These are phyloP conservation scores for Rhabdomys pumilio DNA, from an alignment of 2,797 vertebrate species.

Conservation along the genomic window DNA sequence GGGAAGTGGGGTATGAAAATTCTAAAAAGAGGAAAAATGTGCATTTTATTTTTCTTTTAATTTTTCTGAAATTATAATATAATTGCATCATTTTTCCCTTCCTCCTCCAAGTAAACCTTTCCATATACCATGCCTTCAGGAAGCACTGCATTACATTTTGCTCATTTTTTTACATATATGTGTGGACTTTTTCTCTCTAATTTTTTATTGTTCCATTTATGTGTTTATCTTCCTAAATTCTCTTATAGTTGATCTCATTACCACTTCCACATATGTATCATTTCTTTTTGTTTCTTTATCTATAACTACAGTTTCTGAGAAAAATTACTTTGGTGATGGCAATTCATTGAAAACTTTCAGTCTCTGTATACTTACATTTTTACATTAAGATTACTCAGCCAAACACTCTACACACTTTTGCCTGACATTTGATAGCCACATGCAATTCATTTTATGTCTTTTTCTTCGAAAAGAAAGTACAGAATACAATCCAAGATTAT, in stretches of 20 bases:
- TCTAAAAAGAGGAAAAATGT: neutral
- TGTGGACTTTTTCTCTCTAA: neutral
- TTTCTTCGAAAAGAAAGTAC: neutral
- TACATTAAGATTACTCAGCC: too few relatives aligned
- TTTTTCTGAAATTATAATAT: neutral
- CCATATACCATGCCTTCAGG: too few relatives aligned
- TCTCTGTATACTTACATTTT: too few relatives aligned
- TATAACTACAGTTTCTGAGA: neutral
- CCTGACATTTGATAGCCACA: neutral
- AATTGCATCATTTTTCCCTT: neutral
- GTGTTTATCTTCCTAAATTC: too few relatives aligned
- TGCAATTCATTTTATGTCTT: neutral
- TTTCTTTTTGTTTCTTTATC: neutral
- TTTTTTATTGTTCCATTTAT: neutral
- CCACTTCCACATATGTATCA: neutral
- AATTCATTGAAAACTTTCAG: neutral
- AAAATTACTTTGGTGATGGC: neutral
- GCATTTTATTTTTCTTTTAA: neutral
- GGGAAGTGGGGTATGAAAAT: conserved; percentile 29
- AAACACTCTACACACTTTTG: neutral
- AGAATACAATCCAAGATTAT: neutral
- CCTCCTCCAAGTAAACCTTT: neutral
- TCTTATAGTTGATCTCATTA: neutral
- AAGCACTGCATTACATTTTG: too few relatives aligned
- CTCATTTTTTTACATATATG: neutral